A percentile compares a stretch with the other conserved stretches of the same genome.
These are phyloP conservation scores for Echiichthys vipera DNA, from an alignment of 2,797 vertebrate genomes.

Conservation along the genomic window DNA sequence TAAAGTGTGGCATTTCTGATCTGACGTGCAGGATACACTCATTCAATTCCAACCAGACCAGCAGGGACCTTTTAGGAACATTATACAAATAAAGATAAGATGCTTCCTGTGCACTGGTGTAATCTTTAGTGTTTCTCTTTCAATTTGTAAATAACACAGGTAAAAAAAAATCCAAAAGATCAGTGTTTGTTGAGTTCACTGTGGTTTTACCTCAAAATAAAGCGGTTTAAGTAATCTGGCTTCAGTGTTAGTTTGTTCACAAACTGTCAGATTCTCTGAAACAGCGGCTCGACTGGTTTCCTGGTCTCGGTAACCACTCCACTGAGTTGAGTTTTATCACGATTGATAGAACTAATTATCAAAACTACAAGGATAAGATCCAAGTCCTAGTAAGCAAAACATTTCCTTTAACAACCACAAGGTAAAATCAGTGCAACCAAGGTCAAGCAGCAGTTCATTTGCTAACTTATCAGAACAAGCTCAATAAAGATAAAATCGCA, in stretches of 20 bases:
- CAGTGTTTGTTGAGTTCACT: background rate
- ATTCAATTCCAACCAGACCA: constrained; percentile 45
- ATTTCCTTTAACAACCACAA: background rate
- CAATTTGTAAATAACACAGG: background rate
- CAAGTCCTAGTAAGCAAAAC: background rate
- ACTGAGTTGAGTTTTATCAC: background rate
- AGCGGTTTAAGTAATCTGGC: background rate
- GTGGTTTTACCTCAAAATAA: background rate
- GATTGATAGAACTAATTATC: background rate
- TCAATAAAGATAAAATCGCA: constrained; percentile 54
- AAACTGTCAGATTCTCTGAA: background rate
- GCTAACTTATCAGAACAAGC: constrained; percentile 42
- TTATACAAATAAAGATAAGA: constrained; percentile 46
- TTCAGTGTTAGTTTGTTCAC: background rate
- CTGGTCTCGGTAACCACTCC: background rate
- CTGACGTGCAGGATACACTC: constrained; percentile 19
- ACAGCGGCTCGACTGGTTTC: background rate
- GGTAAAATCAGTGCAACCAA: constrained; percentile 28
- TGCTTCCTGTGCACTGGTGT: constrained; percentile 12
- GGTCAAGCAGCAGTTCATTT: constrained; percentile 42
- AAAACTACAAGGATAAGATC: background rate
- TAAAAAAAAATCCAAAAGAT: background rate
- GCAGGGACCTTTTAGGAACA: constrained; percentile 3
- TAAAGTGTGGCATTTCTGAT: constrained; percentile 64
- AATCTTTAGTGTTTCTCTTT: constrained; percentile 21